phyloP scores from a whole-genome alignment of 2,888 invertebrate species.

The Ditylenchus weischeri region DNA sequence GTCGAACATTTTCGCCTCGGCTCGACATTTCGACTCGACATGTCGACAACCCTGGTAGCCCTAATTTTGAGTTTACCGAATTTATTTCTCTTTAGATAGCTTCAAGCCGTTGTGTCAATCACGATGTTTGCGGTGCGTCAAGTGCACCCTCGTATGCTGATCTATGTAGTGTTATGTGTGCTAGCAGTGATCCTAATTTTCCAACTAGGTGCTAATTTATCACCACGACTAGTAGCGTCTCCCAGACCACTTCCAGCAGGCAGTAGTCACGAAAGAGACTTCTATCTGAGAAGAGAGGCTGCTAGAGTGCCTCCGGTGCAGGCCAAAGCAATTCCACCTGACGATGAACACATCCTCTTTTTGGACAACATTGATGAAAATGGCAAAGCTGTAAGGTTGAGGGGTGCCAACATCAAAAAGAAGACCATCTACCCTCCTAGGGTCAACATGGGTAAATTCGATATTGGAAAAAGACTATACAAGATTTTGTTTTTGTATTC shows the following conservation, averaged over 20 bases:
- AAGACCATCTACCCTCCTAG: conserved; percentile 3
- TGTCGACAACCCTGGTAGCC: no score
- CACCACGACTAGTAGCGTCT: not conserved
- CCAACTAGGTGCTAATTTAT: conserved; percentile 1
- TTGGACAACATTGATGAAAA: not conserved
- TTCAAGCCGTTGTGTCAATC: no score
- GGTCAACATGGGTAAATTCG: conserved; percentile 30
- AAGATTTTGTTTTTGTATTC: no score
- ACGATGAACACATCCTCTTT: not conserved
- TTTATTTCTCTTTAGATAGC: no score
- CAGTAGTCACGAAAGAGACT: conserved; percentile 7
- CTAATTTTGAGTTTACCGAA: no score
- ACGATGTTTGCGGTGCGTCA: not conserved
- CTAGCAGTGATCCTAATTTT: conserved; percentile 2
- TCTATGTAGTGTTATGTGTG: conserved; percentile 2
- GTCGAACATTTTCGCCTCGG: no score
- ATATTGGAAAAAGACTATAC: no score
- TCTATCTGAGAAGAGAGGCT: conserved; percentile 1
- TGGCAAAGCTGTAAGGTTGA: not conserved
- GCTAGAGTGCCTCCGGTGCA: not conserved
- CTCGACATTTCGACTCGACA: no score
- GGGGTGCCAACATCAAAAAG: not conserved
- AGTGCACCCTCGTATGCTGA: not conserved
- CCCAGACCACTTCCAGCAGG: not conserved
- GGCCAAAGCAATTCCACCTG: not conserved